Conservation (phyloP, 2,888 invertebrate genomes). For the Campaea margaritaria region DNA sequence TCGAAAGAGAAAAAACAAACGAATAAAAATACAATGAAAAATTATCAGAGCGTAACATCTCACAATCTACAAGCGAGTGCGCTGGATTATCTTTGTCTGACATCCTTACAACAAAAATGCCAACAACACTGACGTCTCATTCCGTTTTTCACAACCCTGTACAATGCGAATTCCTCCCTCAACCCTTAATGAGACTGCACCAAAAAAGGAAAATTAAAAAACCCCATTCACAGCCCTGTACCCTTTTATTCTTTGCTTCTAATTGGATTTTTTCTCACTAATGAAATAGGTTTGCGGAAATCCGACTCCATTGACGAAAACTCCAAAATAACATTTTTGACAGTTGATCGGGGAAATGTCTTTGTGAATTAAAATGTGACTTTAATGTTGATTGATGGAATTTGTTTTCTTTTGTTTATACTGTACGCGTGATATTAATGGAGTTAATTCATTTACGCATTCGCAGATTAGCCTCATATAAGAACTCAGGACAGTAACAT, state of each 20-base stretch:
- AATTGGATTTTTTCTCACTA: slow-evolving; percentile 40
- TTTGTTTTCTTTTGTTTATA: no score
- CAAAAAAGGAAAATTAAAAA: slow-evolving; percentile 22
- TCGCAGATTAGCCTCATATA: no score
- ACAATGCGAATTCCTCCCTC: slow-evolving; percentile 14
- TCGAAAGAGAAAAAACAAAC: no score
- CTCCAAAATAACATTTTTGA: background rate
- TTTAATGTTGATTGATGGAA: background rate
- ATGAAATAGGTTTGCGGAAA: slow-evolving; percentile 27
- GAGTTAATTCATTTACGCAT: no score
- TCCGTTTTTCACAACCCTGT: slow-evolving; percentile 3
- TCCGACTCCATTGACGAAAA: slow-evolving; percentile 4
- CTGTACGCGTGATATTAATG: no score
- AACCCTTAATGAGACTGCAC: slow-evolving; percentile 25
- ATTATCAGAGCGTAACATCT: no score
- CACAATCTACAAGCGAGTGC: background rate
- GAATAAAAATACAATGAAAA: no score
- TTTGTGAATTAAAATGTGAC: slow-evolving; percentile 2
- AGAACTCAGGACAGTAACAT: no score
- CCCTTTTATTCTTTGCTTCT: slow-evolving; percentile 21
- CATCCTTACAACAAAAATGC: slow-evolving; percentile 7
- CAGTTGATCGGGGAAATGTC: background rate
- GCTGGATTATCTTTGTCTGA: background rate
- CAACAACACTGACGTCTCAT: slow-evolving; percentile 7
- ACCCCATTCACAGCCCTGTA: slow-evolving; percentile 12